These are phyloP conservation scores for Chaetodon trifascialis DNA, from an alignment of 2,113 vertebrate genomes.

Conservation along the genomic window DNA sequence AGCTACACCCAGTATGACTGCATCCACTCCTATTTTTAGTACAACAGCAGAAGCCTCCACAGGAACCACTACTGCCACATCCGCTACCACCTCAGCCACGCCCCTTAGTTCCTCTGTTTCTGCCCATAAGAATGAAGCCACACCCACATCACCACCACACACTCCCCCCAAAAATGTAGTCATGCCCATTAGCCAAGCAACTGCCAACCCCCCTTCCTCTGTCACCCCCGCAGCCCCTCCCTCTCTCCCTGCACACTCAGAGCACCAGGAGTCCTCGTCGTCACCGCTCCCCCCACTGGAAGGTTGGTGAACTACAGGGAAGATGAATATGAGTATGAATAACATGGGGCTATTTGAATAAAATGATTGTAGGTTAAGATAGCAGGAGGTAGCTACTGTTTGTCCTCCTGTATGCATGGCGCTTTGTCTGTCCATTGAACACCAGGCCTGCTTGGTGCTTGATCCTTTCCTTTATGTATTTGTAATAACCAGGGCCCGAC, in stretches of 20 bases:
- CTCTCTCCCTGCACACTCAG: slow-evolving; percentile 81
- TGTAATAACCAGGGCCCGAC: slow-evolving; percentile 57
- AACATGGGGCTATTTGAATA: slow-evolving; percentile 65
- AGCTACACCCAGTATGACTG: slow-evolving; percentile 31
- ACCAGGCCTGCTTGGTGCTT: slow-evolving; percentile 60
- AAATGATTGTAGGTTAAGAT: slow-evolving; percentile 48
- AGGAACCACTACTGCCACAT: background rate
- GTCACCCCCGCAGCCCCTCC: slow-evolving; percentile 76
- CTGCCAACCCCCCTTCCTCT: slow-evolving; percentile 65
- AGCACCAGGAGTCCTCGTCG: slow-evolving; percentile 80
- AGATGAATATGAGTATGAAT: slow-evolving; percentile 60
- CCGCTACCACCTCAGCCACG: slow-evolving; percentile 1
- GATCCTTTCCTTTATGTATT: slow-evolving; percentile 53
- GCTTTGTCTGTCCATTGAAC: slow-evolving; percentile 62
- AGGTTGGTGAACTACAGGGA: slow-evolving; percentile 86
- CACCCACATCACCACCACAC: slow-evolving; percentile 14
- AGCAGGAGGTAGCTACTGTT: slow-evolving; percentile 55
- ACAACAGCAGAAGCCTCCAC: slow-evolving; percentile 13
- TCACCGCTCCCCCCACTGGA: slow-evolving; percentile 82
- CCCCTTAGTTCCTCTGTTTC: slow-evolving; percentile 28
- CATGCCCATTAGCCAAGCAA: slow-evolving; percentile 46
- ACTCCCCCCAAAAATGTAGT: slow-evolving; percentile 30
- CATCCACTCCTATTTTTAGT: slow-evolving; percentile 14
- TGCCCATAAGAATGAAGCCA: slow-evolving; percentile 44
- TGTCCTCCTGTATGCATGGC: slow-evolving; percentile 74